Percentiles rank a stretch among this genome's conserved stretches.
Conservation (phyloP, 1,140 invertebrate genomes). For the Zeugodacus cucurbitae region DNA sequence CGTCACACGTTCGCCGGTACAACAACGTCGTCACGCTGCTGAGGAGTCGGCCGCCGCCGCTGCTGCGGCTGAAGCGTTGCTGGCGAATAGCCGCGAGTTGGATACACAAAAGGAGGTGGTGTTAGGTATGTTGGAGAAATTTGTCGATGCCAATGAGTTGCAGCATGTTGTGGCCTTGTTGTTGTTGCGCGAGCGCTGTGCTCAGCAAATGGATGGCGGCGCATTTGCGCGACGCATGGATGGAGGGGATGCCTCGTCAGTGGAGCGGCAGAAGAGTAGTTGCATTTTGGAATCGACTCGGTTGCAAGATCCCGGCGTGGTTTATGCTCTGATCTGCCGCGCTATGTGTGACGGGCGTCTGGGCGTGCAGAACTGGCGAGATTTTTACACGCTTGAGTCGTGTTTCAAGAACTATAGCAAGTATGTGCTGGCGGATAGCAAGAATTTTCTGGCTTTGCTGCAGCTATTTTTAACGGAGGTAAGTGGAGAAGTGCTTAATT, state of each 20-base stretch:
- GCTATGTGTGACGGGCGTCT: constrained; percentile 44
- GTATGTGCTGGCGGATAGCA: constrained; percentile 61
- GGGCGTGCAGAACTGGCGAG: constrained; percentile 40
- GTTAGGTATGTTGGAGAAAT: constrained; percentile 64
- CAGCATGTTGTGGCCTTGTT: constrained; percentile 59
- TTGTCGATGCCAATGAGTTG: constrained; percentile 55
- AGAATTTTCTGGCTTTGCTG: constrained; percentile 59
- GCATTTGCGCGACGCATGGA: background rate
- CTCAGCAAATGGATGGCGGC: constrained; percentile 46
- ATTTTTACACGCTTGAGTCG: constrained; percentile 52
- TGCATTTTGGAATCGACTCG: background rate
- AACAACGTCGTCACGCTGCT: background rate
- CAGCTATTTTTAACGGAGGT: constrained; percentile 59
- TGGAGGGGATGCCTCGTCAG: background rate
- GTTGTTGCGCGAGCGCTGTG: constrained; percentile 58
- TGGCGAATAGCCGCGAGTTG: constrained; percentile 55
- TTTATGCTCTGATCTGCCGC: constrained; percentile 42
- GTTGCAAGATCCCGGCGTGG: constrained; percentile 41
- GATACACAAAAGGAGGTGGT: constrained; percentile 65
- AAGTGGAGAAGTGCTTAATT: constrained; percentile 35
- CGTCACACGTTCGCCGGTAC: constrained; percentile 47
- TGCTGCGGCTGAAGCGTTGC: constrained; percentile 52
- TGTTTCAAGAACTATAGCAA: constrained; percentile 57
- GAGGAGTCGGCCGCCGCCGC: constrained; percentile 42
- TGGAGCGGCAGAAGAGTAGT: background rate